A percentile compares a stretch with the other conserved stretches of the same genome.
These are phyloP conservation scores for Aradophagus sp. DNA, from an alignment of 1,140 invertebrate genomes.

Conservation along the genomic window DNA sequence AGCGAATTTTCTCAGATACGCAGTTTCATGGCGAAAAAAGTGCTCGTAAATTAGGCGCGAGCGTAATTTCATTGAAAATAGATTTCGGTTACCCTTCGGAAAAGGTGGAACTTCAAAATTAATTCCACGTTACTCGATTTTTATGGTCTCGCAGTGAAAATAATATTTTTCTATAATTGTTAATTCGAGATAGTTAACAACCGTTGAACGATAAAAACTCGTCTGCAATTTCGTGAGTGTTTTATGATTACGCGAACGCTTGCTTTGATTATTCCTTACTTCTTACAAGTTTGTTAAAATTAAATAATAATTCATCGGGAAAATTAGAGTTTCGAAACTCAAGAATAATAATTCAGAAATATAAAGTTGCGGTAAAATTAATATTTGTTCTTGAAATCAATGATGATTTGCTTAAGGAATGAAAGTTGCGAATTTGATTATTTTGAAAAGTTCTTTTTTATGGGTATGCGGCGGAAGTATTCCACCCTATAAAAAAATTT, in stretches of 20 bases:
- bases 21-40: constrained; percentile 28
- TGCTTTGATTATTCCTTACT: constrained; percentile 14
- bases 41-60: constrained; percentile 46
- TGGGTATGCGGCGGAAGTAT: too few relatives aligned
- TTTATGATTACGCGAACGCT: constrained; percentile 11
- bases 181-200: too few relatives aligned
- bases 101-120: constrained; percentile 24
- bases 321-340: constrained; percentile 22
- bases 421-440: constrained; percentile 7
- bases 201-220: too few relatives aligned
- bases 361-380: constrained; percentile 18
- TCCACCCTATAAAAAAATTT: too few relatives aligned
- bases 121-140: constrained; percentile 39
- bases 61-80: constrained; percentile 53
- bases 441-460: too few relatives aligned
- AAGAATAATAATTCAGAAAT: constrained; percentile 15
- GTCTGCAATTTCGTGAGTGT: too few relatives aligned
- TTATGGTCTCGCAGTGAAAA: too few relatives aligned
- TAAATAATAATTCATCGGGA: constrained; percentile 21
- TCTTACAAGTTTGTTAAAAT: constrained; percentile 23
- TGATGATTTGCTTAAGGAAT: constrained; percentile 9
- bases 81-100: constrained; percentile 20
- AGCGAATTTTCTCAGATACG: constrained; percentile 42
- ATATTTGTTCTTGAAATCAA: constrained; percentile 23
- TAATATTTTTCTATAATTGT: too few relatives aligned